Conservation (phyloP, 2,888 invertebrate genomes). For the Malacosoma neustria region DNA sequence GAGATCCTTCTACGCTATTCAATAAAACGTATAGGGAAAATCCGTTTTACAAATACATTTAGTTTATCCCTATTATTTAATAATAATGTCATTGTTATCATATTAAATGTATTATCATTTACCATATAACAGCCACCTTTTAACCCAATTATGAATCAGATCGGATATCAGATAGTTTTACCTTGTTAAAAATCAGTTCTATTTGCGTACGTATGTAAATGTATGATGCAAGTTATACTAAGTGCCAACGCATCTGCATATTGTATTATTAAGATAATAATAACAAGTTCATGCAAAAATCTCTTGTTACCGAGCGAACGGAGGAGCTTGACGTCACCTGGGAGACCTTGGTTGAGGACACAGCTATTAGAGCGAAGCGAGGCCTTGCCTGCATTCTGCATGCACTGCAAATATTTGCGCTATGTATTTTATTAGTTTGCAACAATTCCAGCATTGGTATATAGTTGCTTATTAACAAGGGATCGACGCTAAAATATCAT, state of each 20-base stretch:
- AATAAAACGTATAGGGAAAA: neutral
- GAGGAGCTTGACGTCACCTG: slow-evolving; percentile 55
- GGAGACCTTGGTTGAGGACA: slow-evolving; percentile 63
- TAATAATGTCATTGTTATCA: too few relatives aligned
- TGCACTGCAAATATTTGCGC: slow-evolving; percentile 31
- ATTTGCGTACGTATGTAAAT: too few relatives aligned
- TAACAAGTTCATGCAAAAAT: slow-evolving; percentile 36
- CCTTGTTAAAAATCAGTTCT: too few relatives aligned
- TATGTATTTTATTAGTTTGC: neutral
- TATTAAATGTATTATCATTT: too few relatives aligned
- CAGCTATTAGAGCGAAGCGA: slow-evolving; percentile 60
- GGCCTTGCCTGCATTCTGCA: slow-evolving; percentile 55
- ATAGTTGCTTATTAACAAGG: neutral
- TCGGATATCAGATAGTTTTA: too few relatives aligned
- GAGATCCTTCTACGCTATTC: neutral
- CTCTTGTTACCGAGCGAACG: slow-evolving; percentile 52
- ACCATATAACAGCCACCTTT: too few relatives aligned
- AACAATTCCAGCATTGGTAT: neutral
- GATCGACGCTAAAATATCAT: neutral
- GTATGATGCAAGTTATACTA: too few relatives aligned
- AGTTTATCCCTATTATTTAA: too few relatives aligned
- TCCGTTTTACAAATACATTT: too few relatives aligned
- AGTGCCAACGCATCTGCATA: neutral
- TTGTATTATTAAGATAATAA: neutral
- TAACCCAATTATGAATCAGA: too few relatives aligned